A percentile compares a stretch with the other conserved stretches of the same genome.
Evolutionary conservation across 1,140 invertebrate genomes (phyloP).

Genomic region (Planococcus citri): DNA sequence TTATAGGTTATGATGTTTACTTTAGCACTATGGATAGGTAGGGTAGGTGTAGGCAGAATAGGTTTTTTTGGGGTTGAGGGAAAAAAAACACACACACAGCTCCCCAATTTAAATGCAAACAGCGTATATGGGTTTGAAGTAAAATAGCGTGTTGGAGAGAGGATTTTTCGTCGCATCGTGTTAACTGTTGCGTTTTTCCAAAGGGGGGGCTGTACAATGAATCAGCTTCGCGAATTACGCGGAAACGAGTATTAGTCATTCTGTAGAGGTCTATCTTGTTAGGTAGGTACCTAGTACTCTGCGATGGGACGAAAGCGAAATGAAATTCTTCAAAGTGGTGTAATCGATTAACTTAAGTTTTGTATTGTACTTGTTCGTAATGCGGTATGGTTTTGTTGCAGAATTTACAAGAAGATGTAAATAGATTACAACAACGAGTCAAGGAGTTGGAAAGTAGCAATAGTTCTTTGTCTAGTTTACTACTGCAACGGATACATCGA

Average conservation of each 20-base stretch:
- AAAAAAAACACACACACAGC: not conserved
- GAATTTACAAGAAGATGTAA: slow-evolving; percentile 54
- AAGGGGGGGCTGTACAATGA: not conserved
- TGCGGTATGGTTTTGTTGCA: slow-evolving; percentile 30
- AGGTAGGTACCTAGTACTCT: too few species aligned
- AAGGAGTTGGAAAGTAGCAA: slow-evolving; percentile 56
- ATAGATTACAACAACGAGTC: slow-evolving; percentile 45
- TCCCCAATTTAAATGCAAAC: not conserved
- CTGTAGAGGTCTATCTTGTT: not conserved
- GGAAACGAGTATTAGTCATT: not conserved
- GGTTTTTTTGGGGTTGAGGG: too few species aligned
- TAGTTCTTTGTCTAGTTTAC: slow-evolving; percentile 45
- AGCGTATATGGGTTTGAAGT: not conserved
- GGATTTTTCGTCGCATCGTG: not conserved
- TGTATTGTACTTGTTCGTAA: too few species aligned
- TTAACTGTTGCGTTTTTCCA: not conserved
- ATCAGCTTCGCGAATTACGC: not conserved
- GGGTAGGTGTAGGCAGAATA: too few species aligned
- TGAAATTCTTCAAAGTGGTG: too few species aligned
- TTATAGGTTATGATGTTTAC: not conserved
- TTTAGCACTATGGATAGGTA: too few species aligned
- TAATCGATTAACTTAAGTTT: not conserved
- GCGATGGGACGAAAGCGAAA: too few species aligned
- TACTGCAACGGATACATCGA: slow-evolving; percentile 48
- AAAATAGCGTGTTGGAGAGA: not conserved